These are phyloP conservation scores for Spea multiplicata DNA, from an alignment of 2,113 vertebrate genomes.

Conservation along the genomic window DNA sequence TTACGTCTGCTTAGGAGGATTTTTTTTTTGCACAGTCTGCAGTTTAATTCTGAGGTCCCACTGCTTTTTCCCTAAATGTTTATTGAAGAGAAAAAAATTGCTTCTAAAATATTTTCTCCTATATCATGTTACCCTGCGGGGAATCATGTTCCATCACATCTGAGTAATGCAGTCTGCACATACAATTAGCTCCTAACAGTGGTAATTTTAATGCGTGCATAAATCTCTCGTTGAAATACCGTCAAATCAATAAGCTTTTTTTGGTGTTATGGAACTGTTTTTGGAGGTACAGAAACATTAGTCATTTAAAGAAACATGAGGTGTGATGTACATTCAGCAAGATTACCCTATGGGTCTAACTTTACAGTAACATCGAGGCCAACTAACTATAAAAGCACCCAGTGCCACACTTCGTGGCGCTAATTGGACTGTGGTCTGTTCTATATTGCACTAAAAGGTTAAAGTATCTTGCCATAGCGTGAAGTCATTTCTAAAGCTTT, in stretches of 20 bases:
- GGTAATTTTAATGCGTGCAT: constrained; percentile 16
- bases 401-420: constrained; percentile 1
- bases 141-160: constrained; percentile 39
- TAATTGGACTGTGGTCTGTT: constrained; percentile 5
- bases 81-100: constrained; percentile 35
- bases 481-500: no score
- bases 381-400: neutral
- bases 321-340: constrained; percentile 25
- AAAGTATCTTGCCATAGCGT: no score
- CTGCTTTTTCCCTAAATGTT: constrained; percentile 36
- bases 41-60: constrained; percentile 35
- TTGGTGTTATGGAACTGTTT: neutral
- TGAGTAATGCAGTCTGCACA: constrained; percentile 45
- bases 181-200: constrained; percentile 18
- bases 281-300: constrained; percentile 11
- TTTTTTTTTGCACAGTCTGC: constrained; percentile 41
- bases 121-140: constrained; percentile 31
- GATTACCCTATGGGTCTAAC: constrained; percentile 4
- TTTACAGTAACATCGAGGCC: constrained; percentile 9
- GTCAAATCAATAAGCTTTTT: constrained; percentile 25
- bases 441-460: neutral
- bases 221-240: constrained; percentile 25
- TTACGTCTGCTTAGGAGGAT: constrained; percentile 13
- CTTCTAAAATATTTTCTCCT: constrained; percentile 38
- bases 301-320: constrained; percentile 31